Percentiles rank a stretch among this genome's conserved stretches.
Conservation (phyloP, 2,113 vertebrate genomes). For the Zosterops borbonicus region DNA sequence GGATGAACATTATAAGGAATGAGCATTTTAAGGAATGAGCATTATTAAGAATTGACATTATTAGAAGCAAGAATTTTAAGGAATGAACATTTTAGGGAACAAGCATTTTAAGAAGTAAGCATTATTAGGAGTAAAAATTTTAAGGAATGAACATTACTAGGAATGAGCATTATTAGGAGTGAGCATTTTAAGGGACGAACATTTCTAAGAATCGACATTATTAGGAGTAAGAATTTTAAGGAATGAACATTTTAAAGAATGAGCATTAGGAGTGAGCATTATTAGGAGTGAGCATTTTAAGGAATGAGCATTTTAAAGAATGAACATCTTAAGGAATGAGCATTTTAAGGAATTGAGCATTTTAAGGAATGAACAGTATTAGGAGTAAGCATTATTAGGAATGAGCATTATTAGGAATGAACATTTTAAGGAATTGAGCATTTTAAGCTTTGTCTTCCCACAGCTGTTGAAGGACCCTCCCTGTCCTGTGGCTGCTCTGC, state of each 20-base stretch:
- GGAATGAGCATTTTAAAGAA: background rate
- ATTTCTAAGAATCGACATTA: too few species aligned
- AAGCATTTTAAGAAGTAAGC: too few species aligned
- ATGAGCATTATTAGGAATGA: background rate
- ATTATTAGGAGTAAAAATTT: background rate
- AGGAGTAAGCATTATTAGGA: background rate
- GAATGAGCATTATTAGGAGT: background rate
- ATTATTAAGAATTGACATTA: too few species aligned
- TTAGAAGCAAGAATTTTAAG: too few species aligned
- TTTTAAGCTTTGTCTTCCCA: fast-evolving
- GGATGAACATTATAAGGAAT: too few species aligned
- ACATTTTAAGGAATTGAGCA: background rate
- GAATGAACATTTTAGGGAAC: too few species aligned
- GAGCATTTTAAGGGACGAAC: fast-evolving
- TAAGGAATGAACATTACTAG: too few species aligned
- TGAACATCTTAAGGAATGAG: background rate
- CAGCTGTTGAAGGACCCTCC: background rate
- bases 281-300: background rate
- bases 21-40: too few species aligned
- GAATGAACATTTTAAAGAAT: too few species aligned
- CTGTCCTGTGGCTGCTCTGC: background rate
- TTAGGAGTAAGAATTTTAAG: background rate
- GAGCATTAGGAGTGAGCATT: background rate
- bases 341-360: fast-evolving
- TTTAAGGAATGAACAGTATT: fast-evolving